phyloP scores from a whole-genome alignment of 2,888 invertebrate species.

The Caenorhabditis sp. region DNA sequence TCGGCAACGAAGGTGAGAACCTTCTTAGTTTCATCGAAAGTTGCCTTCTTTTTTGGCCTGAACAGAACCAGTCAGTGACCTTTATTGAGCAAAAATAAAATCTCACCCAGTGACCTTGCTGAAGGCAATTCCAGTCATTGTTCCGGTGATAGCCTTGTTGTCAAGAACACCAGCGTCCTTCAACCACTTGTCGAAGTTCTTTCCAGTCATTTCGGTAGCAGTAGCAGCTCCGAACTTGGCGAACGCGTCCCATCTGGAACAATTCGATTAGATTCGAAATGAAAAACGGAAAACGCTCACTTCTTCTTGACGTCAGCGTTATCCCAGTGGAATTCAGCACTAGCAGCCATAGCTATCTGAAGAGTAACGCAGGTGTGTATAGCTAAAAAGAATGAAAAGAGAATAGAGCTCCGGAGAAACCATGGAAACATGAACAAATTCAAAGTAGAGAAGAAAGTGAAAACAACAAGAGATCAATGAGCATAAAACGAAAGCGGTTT shows the following conservation, averaged over 20 bases:
- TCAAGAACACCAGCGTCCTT: slow-evolving; percentile 82
- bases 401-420: slow-evolving; percentile 35
- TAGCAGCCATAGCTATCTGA: slow-evolving; percentile 58
- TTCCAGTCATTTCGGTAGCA: slow-evolving; percentile 83
- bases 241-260: slow-evolving; percentile 80
- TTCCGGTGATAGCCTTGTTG: slow-evolving; percentile 79
- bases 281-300: slow-evolving; percentile 33
- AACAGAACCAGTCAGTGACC: slow-evolving; percentile 2
- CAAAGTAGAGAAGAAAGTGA: slow-evolving; percentile 5
- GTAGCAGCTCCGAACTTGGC: slow-evolving; percentile 81
- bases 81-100: background rate
- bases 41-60: slow-evolving; percentile 83
- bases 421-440: slow-evolving; percentile 62
- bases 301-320: slow-evolving; percentile 75
- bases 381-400: slow-evolving; percentile 33
- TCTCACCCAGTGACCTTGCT: slow-evolving; percentile 82
- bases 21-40: slow-evolving; percentile 82
- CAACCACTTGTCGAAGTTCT: slow-evolving; percentile 83
- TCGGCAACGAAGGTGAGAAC: slow-evolving; percentile 79
- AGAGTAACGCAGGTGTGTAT: slow-evolving; percentile 41
- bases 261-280: background rate
- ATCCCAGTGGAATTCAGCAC: slow-evolving; percentile 78
- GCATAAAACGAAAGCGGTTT: slow-evolving; percentile 26
- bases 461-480: slow-evolving; percentile 28
- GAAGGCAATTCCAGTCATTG: slow-evolving; percentile 83